Base-by-base conservation (phyloP, 2,888 invertebrate species). In the Athalia rosae region DNA sequence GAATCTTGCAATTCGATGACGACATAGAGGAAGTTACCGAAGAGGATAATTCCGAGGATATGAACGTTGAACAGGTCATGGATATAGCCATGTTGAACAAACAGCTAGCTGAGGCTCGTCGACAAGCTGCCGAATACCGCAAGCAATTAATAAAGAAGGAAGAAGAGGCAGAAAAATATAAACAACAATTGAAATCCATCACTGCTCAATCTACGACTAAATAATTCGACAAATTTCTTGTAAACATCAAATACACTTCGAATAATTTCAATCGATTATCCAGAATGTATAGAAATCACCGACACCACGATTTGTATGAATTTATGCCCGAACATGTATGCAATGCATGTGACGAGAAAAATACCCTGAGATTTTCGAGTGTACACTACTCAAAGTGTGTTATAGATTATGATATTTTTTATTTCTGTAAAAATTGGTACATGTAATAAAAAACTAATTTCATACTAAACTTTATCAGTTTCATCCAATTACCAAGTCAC, bases 11-110 rank as follows among this genome's bases (percentile, higher is more conserved):
- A 69, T 78, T 90, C 58, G 87, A 89, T 63, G 87, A 89, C 48
- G 89, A 88, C 15, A 86, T 88, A 47, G 87, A 87, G 79, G 86
- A 90, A 79, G 87, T 90, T 66, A 86, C 84, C 56, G 90, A 91
- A 79, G 91, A 92, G 82, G 91, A 91, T 86, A 90, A 92, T 83
- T 88, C 90, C 83, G 88, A 91, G 87, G 91, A 91, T 86, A 90
- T 90, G 82, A 85, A 85, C 82, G 90, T 89, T 86, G 79, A 76
- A 67, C 76, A 76, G 2, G 79, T 77, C 28, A 79, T 85, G 79
- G 89, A 90, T 63, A 84, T 90, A 48, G 90, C 85, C 4, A 81
- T 87, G 53, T 82, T 90, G 1, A 89, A 87, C 82, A 85, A 85
- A 79, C 88, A 90, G 81, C 86, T 91, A 66, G 87, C 86, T 9